Evolutionary conservation across 2,113 vertebrate species (phyloP).

Genomic region (Prochilodus magdalenae): DNA sequence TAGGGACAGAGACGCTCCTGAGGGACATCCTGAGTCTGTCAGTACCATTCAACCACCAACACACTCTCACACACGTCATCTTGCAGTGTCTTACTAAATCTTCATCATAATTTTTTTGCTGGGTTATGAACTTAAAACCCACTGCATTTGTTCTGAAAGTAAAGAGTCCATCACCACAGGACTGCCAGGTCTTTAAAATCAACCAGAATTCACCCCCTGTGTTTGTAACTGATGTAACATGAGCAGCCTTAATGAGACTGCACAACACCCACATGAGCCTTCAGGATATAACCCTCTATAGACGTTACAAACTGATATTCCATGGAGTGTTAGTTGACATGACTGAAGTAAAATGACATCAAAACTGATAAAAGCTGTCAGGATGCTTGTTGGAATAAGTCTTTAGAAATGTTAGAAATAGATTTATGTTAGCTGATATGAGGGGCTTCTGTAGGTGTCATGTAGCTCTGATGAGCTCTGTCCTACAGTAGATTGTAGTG

Average conservation of each 20-base stretch:
- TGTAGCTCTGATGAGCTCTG: too few relatives aligned
- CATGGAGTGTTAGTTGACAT: too few relatives aligned
- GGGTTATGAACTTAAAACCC: not conserved
- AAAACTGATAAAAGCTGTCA: too few relatives aligned
- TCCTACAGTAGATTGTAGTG: too few relatives aligned
- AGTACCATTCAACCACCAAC: constrained; percentile 5
- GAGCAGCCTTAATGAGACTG: not conserved
- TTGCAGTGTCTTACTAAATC: constrained; percentile 1
- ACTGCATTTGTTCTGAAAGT: not conserved
- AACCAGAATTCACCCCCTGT: not conserved
- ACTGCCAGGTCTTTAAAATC: not conserved
- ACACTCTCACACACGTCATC: not conserved
- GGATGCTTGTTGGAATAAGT: too few relatives aligned
- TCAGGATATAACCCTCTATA: too few relatives aligned
- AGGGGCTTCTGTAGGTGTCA: too few relatives aligned
- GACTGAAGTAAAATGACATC: too few relatives aligned
- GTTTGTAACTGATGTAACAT: not conserved
- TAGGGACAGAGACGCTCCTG: not conserved
- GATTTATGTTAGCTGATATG: too few relatives aligned
- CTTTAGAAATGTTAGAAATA: too few relatives aligned
- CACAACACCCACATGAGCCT: too few relatives aligned
- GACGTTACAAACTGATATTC: not conserved
- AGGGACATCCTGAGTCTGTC: constrained; percentile 4
- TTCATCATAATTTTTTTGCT: not conserved
- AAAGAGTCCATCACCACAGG: not conserved